A percentile compares a stretch with the other conserved stretches of the same genome.
phyloP scores from a whole-genome alignment of 1,140 invertebrate species.

The Cyclina sinensis region DNA sequence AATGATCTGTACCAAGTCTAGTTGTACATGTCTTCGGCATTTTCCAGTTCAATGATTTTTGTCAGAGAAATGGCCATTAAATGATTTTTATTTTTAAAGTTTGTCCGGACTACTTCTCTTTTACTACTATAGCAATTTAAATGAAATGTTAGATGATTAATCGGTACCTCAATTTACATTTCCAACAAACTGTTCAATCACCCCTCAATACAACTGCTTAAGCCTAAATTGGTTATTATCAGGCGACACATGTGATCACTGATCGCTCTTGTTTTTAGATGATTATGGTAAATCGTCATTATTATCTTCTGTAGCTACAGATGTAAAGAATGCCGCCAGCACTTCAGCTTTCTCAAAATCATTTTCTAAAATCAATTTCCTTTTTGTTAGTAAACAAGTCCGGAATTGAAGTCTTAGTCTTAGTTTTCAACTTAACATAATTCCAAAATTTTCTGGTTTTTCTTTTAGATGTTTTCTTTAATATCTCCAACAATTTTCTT shows the following conservation, averaged over 20 bases:
- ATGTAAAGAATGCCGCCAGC: background rate
- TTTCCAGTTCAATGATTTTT: too few relatives aligned
- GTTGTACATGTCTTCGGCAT: too few relatives aligned
- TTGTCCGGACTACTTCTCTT: too few relatives aligned
- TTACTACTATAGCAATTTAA: too few relatives aligned
- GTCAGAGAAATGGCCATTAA: too few relatives aligned
- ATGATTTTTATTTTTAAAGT: too few relatives aligned
- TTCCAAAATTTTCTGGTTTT: conserved; percentile 5
- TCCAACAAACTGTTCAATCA: too few relatives aligned
- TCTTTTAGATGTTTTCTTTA: background rate
- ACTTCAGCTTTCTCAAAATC: background rate
- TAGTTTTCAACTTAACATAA: conserved; percentile 12
- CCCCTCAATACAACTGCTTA: too few relatives aligned
- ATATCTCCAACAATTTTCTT: background rate
- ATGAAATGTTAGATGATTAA: too few relatives aligned
- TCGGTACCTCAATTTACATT: too few relatives aligned
- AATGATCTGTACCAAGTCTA: too few relatives aligned
- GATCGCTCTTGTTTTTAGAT: background rate
- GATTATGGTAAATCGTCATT: background rate
- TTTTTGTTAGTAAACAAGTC: conserved; percentile 30
- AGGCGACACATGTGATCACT: too few relatives aligned
- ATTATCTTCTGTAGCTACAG: background rate
- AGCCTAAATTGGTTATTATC: background rate
- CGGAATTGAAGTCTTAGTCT: conserved; percentile 11
- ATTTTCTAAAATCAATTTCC: background rate